Percentiles rank a stretch among this genome's conserved stretches.
Conservation (phyloP, 2,797 vertebrate genomes). For the Bryconaethiops microstoma region DNA sequence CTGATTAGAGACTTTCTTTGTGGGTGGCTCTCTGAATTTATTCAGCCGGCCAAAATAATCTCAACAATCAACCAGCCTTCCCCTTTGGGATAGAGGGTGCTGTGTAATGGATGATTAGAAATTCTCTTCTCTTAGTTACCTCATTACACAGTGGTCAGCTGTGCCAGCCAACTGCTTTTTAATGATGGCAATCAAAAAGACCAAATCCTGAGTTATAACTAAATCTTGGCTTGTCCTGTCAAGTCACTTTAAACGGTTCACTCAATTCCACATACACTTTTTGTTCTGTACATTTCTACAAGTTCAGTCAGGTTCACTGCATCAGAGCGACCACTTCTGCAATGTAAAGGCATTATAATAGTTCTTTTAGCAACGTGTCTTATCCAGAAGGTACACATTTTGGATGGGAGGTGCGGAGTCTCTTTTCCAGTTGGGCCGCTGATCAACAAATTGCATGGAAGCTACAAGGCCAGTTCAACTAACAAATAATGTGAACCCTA, state of each 20-base stretch:
- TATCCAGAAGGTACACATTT: too few species aligned
- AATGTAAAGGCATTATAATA: background rate
- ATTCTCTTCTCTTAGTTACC: conserved; percentile 48
- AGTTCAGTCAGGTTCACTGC: background rate
- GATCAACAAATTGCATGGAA: too few species aligned
- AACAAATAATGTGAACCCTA: too few species aligned
- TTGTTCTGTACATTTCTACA: too few species aligned
- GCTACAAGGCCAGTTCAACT: too few species aligned
- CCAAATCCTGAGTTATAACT: conserved; percentile 7
- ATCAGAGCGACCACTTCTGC: background rate
- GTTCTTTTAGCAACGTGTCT: too few species aligned
- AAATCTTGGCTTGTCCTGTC: background rate
- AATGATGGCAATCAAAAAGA: conserved; percentile 32
- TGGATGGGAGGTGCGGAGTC: too few species aligned
- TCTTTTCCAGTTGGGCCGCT: too few species aligned
- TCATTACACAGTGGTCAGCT: conserved; percentile 53
- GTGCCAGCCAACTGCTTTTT: conserved; percentile 45
- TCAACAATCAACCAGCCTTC: conserved; percentile 54
- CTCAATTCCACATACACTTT: background rate
- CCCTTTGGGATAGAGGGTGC: conserved; percentile 30
- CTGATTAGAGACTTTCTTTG: conserved; percentile 57
- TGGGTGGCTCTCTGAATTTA: conserved; percentile 60
- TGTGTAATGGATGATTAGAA: conserved; percentile 47
- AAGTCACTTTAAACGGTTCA: background rate
- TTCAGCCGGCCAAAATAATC: conserved; percentile 53